Evolutionary conservation across 2,888 invertebrate species (phyloP).

Genomic region (Hypsopygia costalis): DNA sequence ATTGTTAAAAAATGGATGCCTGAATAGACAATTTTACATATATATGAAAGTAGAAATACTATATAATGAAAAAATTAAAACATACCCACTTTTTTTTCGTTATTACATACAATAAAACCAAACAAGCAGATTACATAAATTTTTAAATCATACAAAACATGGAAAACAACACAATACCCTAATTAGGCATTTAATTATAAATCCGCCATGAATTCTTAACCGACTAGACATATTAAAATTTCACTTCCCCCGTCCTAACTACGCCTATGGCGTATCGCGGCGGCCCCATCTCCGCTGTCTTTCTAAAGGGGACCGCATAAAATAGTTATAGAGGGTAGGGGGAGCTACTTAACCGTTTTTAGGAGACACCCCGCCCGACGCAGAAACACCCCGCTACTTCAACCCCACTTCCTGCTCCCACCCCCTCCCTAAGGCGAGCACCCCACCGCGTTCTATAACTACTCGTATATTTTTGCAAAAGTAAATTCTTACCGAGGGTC

Average conservation of each 20-base stretch:
- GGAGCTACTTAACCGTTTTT: constrained; percentile 80
- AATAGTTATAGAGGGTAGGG: constrained; percentile 78
- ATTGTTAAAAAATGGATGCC: no score
- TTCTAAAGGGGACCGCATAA: constrained; percentile 79
- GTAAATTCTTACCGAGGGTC: constrained; percentile 73
- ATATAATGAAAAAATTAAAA: no score
- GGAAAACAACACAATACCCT: constrained; percentile 61
- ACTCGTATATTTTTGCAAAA: constrained; percentile 76
- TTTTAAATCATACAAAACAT: constrained; percentile 49
- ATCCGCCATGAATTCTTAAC: constrained; percentile 77
- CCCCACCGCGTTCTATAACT: constrained; percentile 57
- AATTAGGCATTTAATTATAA: constrained; percentile 77
- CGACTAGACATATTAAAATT: constrained; percentile 75
- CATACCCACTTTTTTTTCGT: no score
- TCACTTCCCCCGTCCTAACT: constrained; percentile 64
- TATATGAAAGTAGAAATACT: no score
- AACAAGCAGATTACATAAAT: constrained; percentile 32
- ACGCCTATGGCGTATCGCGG: constrained; percentile 66
- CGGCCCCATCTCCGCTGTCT: constrained; percentile 74
- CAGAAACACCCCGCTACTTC: constrained; percentile 67
- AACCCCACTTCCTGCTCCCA: constrained; percentile 69
- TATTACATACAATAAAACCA: neutral
- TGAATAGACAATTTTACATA: no score
- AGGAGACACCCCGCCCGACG: constrained; percentile 75
- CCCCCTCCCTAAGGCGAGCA: constrained; percentile 41